A percentile compares a stretch with the other conserved stretches of the same genome.
phyloP scores from a whole-genome alignment of 2,113 vertebrate genomes.

The Sceloporus undulatus region DNA sequence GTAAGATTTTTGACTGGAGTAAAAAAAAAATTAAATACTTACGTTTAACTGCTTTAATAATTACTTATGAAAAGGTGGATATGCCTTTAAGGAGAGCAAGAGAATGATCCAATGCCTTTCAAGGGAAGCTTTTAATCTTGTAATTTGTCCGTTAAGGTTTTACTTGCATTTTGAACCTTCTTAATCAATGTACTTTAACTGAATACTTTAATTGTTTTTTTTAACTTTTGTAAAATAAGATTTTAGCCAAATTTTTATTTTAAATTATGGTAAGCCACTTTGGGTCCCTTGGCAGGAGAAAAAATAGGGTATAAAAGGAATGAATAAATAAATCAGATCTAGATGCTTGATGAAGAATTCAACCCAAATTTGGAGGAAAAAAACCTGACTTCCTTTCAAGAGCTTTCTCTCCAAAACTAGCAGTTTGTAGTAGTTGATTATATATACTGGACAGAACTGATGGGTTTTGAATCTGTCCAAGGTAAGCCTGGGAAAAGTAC shows the following conservation, averaged over 20 bases:
- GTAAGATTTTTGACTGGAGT: background rate
- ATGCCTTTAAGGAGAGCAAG: too few relatives aligned
- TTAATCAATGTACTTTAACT: too few relatives aligned
- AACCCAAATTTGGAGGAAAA: background rate
- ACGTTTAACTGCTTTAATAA: too few relatives aligned
- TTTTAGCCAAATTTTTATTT: background rate
- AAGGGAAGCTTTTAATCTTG: too few relatives aligned
- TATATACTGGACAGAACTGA: background rate
- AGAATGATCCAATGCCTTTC: too few relatives aligned
- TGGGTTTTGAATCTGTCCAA: background rate
- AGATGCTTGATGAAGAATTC: background rate
- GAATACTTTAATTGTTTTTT: too few relatives aligned
- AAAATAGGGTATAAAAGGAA: background rate
- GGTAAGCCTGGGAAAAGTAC: background rate
- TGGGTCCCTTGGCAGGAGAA: too few relatives aligned
- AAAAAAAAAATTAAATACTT: too few relatives aligned
- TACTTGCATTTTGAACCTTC: too few relatives aligned
- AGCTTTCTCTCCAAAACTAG: background rate
- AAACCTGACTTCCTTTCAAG: background rate
- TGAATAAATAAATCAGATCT: too few relatives aligned
- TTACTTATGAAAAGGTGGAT: too few relatives aligned
- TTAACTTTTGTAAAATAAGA: background rate
- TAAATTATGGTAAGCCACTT: background rate
- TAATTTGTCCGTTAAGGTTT: too few relatives aligned
- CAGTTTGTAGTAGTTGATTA: background rate